These are phyloP conservation scores for Larimichthys polyactis DNA, from an alignment of 2,113 vertebrate genomes.

Conservation along the genomic window DNA sequence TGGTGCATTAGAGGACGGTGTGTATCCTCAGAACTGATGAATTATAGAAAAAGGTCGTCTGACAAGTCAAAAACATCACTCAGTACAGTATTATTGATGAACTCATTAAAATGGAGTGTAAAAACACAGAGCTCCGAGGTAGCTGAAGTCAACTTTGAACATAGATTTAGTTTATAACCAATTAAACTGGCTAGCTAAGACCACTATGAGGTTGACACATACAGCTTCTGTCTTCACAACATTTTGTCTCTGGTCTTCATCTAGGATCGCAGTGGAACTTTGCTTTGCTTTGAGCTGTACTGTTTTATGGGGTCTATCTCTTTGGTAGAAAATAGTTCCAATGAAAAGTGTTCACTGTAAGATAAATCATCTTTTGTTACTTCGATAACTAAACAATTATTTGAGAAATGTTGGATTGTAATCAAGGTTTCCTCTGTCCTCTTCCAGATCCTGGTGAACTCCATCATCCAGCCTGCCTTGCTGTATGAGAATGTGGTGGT, in stretches of 20 bases:
- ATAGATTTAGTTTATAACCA: no score
- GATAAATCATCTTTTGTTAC: no score
- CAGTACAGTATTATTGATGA: no score
- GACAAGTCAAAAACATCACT: neutral
- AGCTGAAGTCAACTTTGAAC: neutral
- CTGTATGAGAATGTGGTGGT: conserved; percentile 92
- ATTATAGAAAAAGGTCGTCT: neutral
- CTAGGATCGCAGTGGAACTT: neutral
- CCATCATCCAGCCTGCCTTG: conserved; percentile 84
- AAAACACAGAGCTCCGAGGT: no score
- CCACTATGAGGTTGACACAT: neutral
- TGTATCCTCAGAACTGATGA: neutral
- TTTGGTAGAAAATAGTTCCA: neutral
- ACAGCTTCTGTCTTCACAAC: neutral
- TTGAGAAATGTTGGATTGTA: neutral
- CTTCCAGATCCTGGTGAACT: conserved; percentile 91
- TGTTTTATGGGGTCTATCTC: neutral
- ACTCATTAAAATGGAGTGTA: no score
- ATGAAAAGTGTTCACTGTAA: neutral
- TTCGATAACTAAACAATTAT: neutral
- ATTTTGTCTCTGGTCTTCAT: neutral
- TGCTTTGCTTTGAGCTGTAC: neutral
- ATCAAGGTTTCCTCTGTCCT: neutral
- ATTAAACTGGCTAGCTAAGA: neutral
- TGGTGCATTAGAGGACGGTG: neutral